phyloP scores from a whole-genome alignment of 53 echinoderm and acorn worm genomes.

The Stichopus horrens region DNA sequence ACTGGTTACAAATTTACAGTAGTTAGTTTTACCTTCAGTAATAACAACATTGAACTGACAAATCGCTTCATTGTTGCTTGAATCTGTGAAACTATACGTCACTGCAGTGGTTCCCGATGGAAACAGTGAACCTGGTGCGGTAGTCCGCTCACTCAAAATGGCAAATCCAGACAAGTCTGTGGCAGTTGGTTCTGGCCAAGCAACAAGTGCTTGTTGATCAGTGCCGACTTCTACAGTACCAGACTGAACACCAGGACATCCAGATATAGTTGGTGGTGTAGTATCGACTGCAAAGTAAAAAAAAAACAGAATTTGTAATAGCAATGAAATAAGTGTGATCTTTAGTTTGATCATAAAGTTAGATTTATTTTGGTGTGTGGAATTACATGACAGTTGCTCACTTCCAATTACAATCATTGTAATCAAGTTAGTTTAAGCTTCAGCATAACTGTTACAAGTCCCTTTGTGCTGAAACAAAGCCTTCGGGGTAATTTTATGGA shows the following conservation, averaged over 20 bases:
- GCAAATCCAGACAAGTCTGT: constrained; percentile 50
- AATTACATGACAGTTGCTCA: too few species aligned
- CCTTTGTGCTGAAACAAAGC: too few species aligned
- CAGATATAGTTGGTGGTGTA: constrained; percentile 40
- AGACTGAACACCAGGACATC: constrained; percentile 7
- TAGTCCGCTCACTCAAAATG: constrained; percentile 23
- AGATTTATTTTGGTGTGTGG: too few species aligned
- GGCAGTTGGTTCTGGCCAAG: constrained; percentile 59
- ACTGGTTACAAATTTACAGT: too few species aligned
- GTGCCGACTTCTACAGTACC: constrained; percentile 51
- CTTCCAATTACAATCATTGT: too few species aligned
- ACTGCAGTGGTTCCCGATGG: constrained; percentile 24
- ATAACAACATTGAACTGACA: constrained; percentile 50
- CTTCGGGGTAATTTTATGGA: too few species aligned
- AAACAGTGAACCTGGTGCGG: constrained; percentile 55
- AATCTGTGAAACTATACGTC: constrained; percentile 47
- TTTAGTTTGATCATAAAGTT: too few species aligned
- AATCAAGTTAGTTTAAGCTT: too few species aligned
- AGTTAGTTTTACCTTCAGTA: neutral
- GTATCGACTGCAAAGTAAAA: constrained; percentile 31
- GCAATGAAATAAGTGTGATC: too few species aligned
- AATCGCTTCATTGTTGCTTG: constrained; percentile 20
- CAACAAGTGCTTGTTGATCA: neutral
- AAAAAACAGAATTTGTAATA: neutral
- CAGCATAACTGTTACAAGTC: too few species aligned